Conservation (phyloP, 2,797 vertebrate genomes). For the Otolemur crassicaudatus region DNA sequence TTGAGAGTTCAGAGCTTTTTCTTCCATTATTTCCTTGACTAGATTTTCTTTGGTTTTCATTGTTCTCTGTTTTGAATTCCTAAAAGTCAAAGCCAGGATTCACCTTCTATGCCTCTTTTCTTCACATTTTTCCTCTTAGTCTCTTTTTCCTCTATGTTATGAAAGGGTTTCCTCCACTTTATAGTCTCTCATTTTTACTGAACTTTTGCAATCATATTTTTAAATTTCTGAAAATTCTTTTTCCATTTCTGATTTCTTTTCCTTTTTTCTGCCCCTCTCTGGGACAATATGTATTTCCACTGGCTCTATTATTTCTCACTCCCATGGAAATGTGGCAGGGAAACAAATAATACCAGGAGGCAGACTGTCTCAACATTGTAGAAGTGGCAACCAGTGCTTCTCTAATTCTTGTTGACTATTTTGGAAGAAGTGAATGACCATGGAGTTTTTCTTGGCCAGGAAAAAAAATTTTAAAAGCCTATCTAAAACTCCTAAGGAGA, state of each 20-base stretch:
- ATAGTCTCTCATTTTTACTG: background rate
- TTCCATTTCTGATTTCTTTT: background rate
- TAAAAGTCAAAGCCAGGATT: background rate
- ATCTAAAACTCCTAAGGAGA: background rate
- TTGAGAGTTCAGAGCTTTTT: background rate
- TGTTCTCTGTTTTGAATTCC: background rate
- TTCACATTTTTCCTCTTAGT: background rate
- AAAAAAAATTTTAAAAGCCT: background rate
- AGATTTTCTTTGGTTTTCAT: background rate
- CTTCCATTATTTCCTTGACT: conserved; percentile 3
- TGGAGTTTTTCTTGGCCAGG: background rate
- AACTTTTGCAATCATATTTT: background rate
- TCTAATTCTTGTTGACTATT: background rate
- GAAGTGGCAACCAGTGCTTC: background rate
- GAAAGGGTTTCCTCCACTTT: background rate
- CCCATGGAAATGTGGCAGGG: background rate
- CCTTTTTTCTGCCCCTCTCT: background rate
- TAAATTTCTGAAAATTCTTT: background rate
- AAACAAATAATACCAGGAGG: background rate
- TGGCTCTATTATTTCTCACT: background rate
- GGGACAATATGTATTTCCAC: background rate
- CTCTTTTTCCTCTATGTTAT: background rate
- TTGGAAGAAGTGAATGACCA: background rate
- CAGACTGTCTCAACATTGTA: background rate
- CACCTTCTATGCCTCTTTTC: background rate